phyloP scores from a whole-genome alignment of 2,113 vertebrate species.

The Sisor rabdophorus region DNA sequence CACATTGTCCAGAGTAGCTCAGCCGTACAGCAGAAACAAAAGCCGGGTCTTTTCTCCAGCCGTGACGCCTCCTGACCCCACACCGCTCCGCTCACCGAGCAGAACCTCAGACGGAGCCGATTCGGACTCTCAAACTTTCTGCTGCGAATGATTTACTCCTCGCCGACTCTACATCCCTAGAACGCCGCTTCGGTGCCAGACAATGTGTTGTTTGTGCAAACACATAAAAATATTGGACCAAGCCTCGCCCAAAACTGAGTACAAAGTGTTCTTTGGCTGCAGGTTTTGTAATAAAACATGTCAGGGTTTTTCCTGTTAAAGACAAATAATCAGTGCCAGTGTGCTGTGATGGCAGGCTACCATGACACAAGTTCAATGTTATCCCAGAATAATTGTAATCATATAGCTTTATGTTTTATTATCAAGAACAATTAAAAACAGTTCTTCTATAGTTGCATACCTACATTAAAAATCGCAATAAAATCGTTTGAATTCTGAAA shows the following conservation, averaged over 20 bases:
- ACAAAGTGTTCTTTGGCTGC: background rate
- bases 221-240: background rate
- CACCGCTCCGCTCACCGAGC: background rate
- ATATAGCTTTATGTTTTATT: too few species aligned
- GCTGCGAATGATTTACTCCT: background rate
- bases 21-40: constrained; percentile 23
- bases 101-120: background rate
- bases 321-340: background rate
- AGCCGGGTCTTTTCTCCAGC: constrained; percentile 10
- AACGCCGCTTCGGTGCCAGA: background rate
- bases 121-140: background rate
- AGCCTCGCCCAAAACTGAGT: background rate
- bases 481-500: too few species aligned
- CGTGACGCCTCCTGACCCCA: constrained; percentile 1
- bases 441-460: background rate
- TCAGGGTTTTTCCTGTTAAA: background rate
- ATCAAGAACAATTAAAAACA: too few species aligned
- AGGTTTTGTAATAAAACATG: background rate
- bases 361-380: background rate
- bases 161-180: background rate
- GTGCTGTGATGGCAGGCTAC: background rate
- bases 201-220: background rate
- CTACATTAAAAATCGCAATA: too few species aligned
- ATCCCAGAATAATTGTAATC: background rate
- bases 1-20: constrained; percentile 23